A percentile compares a stretch with the other conserved stretches of the same genome.
Evolutionary conservation across 2,797 vertebrate genomes (phyloP).

Genomic region (Crenichthys baileyi): DNA sequence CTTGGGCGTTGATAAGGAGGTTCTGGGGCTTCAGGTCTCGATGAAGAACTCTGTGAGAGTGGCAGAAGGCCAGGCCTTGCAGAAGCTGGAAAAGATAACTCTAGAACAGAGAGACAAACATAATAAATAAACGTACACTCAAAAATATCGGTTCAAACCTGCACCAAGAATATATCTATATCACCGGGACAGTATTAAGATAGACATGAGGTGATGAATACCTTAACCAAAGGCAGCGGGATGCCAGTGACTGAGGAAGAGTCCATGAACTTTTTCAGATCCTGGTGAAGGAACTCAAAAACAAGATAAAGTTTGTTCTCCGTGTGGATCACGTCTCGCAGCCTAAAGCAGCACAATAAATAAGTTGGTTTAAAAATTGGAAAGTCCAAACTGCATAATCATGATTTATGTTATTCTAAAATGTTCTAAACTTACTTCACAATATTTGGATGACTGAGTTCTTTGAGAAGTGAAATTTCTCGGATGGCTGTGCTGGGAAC

Average conservation of each 20-base stretch:
- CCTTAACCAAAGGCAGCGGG: constrained; percentile 92
- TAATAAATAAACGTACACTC: neutral
- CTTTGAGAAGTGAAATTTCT: constrained; percentile 95
- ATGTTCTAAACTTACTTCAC: constrained; percentile 87
- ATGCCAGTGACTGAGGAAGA: constrained; percentile 88
- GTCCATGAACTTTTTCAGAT: constrained; percentile 98
- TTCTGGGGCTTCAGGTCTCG: constrained; percentile 96
- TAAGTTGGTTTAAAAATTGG: neutral
- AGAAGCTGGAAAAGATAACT: constrained; percentile 96
- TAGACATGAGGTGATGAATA: constrained; percentile 46
- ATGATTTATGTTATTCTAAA: neutral
- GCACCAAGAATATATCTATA: neutral
- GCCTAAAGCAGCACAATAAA: constrained; percentile 66
- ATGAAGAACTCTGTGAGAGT: constrained; percentile 95
- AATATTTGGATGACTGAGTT: constrained; percentile 93
- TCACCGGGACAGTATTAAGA: neutral
- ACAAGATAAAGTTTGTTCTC: constrained; percentile 98
- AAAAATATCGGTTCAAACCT: neutral
- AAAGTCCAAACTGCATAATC: neutral
- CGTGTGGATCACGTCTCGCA: constrained; percentile 96
- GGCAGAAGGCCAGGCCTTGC: constrained; percentile 95
- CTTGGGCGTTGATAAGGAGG: constrained; percentile 93
- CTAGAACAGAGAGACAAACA: constrained; percentile 67
- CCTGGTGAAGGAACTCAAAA: constrained; percentile 97
- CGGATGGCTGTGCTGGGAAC: constrained; percentile 94